These are phyloP conservation scores for Cichlasoma orientale DNA, from an alignment of 2,797 vertebrate genomes.

Conservation along the genomic window DNA sequence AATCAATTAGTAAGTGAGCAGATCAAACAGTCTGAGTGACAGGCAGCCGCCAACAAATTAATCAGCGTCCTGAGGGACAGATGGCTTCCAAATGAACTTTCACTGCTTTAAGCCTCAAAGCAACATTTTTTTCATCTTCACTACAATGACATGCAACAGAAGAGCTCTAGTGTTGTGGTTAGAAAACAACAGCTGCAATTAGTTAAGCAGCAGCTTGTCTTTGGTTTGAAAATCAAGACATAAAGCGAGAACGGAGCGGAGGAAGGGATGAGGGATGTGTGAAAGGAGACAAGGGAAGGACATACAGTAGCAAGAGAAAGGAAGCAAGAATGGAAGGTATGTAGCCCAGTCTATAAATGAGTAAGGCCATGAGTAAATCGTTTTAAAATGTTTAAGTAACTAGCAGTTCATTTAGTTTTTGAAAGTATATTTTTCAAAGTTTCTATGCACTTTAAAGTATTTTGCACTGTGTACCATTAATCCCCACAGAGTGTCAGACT, in stretches of 20 bases:
- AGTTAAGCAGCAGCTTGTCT: slow-evolving; percentile 55
- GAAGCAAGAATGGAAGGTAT: not conserved
- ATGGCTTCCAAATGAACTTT: slow-evolving; percentile 72
- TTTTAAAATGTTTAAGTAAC: too few species aligned
- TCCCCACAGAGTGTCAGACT: not conserved
- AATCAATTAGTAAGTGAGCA: slow-evolving; percentile 58
- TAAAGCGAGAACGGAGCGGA: not conserved
- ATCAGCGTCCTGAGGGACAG: slow-evolving; percentile 73
- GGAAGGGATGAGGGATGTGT: not conserved
- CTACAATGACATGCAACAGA: slow-evolving; percentile 6
- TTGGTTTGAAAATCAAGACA: not conserved
- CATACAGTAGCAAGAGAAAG: not conserved
- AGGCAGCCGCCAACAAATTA: slow-evolving; percentile 65
- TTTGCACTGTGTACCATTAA: too few species aligned
- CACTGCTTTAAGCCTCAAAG: slow-evolving; percentile 49
- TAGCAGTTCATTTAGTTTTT: too few species aligned
- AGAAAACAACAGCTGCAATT: slow-evolving; percentile 66
- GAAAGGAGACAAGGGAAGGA: not conserved
- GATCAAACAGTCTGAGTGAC: slow-evolving; percentile 69
- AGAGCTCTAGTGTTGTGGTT: slow-evolving; percentile 38
- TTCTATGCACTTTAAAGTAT: too few species aligned
- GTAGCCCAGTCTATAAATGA: too few species aligned
- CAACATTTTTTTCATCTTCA: slow-evolving; percentile 42
- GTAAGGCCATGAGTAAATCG: too few species aligned
- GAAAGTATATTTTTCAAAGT: too few species aligned